These are phyloP conservation scores for Acomys russatus DNA, from an alignment of 2,797 vertebrate genomes.

Conservation along the genomic window DNA sequence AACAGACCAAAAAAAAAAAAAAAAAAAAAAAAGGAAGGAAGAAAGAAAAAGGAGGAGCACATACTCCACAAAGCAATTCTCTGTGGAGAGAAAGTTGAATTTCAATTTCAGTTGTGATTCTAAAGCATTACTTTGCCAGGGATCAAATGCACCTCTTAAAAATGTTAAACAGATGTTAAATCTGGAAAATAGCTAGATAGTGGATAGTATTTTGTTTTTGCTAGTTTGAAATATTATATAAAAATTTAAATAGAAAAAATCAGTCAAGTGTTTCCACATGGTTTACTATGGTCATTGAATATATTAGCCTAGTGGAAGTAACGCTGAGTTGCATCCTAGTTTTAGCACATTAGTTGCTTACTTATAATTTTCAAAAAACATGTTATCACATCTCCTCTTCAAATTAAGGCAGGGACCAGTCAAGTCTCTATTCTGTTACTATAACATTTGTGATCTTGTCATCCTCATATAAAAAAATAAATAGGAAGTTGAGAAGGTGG, in stretches of 20 bases:
- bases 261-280: background rate
- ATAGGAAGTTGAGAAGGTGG: background rate
- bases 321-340: background rate
- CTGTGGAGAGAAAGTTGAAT: background rate
- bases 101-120: background rate
- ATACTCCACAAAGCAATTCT: background rate
- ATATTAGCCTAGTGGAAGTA: background rate
- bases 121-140: constrained; percentile 50
- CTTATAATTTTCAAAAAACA: background rate
- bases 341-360: background rate
- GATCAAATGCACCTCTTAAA: background rate
- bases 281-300: background rate
- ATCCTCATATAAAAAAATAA: background rate
- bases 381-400: background rate
- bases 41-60: background rate
- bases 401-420: background rate
- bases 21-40: background rate
- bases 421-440: background rate
- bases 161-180: constrained; percentile 40
- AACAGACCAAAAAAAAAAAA: background rate
- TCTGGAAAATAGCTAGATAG: background rate
- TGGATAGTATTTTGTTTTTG: background rate
- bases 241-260: constrained; percentile 56
- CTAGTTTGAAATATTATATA: constrained; percentile 42
- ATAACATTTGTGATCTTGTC: background rate